A percentile compares a stretch with the other conserved stretches of the same genome.
phyloP scores from a whole-genome alignment of 2,888 invertebrate species.

The Eupithecia abbreviata region DNA sequence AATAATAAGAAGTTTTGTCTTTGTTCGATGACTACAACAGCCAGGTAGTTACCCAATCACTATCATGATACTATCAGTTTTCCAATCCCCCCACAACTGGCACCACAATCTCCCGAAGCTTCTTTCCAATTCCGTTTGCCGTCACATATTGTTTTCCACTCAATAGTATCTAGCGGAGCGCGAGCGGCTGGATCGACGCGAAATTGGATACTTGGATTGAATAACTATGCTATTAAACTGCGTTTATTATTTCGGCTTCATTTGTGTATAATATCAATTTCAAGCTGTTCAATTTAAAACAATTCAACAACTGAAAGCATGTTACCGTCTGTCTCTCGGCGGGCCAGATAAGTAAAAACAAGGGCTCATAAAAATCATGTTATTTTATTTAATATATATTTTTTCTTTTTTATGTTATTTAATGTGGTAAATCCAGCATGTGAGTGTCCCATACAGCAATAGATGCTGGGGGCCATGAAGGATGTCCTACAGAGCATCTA shows the following conservation, averaged over 20 bases:
- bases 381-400: too few species aligned
- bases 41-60: background rate
- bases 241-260: background rate
- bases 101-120: conserved; percentile 17
- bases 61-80: conserved; percentile 3
- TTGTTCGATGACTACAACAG: background rate
- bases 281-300: background rate
- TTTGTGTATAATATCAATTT: background rate
- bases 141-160: conserved; percentile 26
- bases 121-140: conserved; percentile 12
- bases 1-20: background rate
- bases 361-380: too few species aligned
- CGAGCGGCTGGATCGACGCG: conserved; percentile 3
- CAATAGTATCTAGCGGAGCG: conserved; percentile 12
- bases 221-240: background rate
- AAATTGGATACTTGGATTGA: background rate
- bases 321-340: too few species aligned
- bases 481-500: too few species aligned
- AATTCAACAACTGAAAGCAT: background rate
- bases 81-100: conserved; percentile 1
- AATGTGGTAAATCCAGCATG: too few species aligned
- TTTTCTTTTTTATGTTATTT: too few species aligned
- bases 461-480: too few species aligned
- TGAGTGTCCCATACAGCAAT: too few species aligned
- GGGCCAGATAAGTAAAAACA: too few species aligned